These are phyloP conservation scores for Calidris pugnax DNA, from an alignment of 2,113 vertebrate species.

Conservation along the genomic window DNA sequence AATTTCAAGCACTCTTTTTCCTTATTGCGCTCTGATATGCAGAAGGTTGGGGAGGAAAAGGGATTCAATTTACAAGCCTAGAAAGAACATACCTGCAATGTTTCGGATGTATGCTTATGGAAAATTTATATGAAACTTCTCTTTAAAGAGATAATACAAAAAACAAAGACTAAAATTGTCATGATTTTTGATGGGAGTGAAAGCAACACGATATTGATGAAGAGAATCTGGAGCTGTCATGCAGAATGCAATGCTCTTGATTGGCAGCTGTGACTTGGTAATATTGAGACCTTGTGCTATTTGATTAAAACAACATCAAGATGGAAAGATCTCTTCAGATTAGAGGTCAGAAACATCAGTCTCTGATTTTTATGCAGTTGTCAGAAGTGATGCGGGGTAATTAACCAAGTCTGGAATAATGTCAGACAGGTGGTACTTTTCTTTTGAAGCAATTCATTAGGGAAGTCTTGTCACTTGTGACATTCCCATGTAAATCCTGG, in stretches of 20 bases:
- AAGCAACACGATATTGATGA: neutral
- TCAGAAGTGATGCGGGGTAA: conserved; percentile 35
- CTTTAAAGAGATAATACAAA: neutral
- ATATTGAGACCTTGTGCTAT: neutral
- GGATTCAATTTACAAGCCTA: neutral
- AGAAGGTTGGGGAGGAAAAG: neutral
- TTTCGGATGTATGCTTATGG: neutral
- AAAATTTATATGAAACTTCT: neutral
- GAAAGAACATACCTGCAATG: neutral
- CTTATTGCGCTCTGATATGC: neutral
- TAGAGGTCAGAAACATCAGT: conserved; percentile 41
- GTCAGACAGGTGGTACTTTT: conserved; percentile 47
- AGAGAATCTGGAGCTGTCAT: neutral
- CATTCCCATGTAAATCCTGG: conserved; percentile 6
- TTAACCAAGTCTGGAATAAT: conserved; percentile 35
- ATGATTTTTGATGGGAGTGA: neutral
- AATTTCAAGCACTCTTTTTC: neutral
- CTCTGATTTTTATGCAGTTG: conserved; percentile 34
- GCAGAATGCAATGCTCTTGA: neutral
- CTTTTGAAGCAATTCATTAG: conserved; percentile 44
- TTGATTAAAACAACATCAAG: conserved; percentile 44
- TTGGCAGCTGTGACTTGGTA: neutral
- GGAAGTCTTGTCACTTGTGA: conserved; percentile 22
- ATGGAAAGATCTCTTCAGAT: conserved; percentile 23
- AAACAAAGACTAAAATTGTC: neutral